These are phyloP conservation scores for Lipotes vexillifer DNA, from an alignment of 2,113 vertebrate species.

Conservation along the genomic window DNA sequence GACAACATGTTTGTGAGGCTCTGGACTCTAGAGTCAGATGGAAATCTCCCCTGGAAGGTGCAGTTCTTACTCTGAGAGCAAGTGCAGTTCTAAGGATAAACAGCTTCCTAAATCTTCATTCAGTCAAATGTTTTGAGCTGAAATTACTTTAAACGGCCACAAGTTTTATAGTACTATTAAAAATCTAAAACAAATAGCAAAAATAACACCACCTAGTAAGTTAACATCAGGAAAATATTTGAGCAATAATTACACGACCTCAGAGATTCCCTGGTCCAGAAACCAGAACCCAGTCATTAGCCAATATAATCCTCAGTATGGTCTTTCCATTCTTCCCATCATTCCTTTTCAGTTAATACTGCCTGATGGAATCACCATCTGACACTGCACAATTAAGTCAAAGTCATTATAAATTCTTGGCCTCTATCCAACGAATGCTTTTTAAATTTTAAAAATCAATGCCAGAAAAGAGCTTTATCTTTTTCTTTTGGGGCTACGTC, in stretches of 20 bases:
- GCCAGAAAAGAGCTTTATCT: not conserved
- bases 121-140: not conserved
- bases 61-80: not conserved
- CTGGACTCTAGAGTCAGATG: not conserved
- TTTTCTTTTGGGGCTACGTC: not conserved
- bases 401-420: not conserved
- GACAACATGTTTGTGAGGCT: not conserved
- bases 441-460: not conserved
- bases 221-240: not conserved
- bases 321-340: not conserved
- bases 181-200: not conserved
- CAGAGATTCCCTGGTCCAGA: not conserved
- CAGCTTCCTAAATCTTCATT: not conserved
- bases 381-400: not conserved
- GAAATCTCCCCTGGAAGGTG: not conserved
- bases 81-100: not conserved
- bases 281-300: not conserved
- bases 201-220: not conserved
- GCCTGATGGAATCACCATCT: not conserved
- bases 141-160: not conserved
- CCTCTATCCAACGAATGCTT: not conserved
- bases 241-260: not conserved
- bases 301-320: not conserved
- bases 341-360: not conserved
- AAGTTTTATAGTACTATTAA: not conserved